These are phyloP conservation scores for Orcinus orca DNA, from an alignment of 2,113 vertebrate species.

Conservation along the genomic window DNA sequence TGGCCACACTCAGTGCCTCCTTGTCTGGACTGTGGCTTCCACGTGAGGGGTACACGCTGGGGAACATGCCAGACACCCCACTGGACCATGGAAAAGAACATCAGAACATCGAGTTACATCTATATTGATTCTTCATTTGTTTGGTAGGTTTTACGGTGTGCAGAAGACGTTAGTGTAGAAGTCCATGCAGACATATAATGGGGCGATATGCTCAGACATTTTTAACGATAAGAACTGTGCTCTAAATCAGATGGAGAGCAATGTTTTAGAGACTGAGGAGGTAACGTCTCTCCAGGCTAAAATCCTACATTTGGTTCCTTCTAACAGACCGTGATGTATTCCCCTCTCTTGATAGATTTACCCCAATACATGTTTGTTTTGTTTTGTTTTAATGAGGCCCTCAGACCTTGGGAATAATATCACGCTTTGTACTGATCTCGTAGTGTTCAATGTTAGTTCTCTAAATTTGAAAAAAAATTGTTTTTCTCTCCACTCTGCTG, in stretches of 20 bases:
- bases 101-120: not conserved
- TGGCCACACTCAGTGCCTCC: not conserved
- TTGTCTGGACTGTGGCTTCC: not conserved
- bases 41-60: accelerated
- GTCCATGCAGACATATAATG: not conserved
- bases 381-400: not conserved
- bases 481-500: not conserved
- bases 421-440: not conserved
- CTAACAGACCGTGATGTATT: not conserved
- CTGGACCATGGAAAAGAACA: not conserved
- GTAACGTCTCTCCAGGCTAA: not conserved
- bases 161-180: not conserved
- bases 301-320: not conserved
- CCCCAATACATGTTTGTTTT: not conserved
- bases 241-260: not conserved
- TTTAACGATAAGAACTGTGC: not conserved
- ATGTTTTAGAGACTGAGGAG: not conserved
- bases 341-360: not conserved
- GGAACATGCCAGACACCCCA: not conserved
- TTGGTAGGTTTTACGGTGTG: not conserved
- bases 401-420: not conserved
- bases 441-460: not conserved
- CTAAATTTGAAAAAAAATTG: not conserved
- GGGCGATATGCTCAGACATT: not conserved
- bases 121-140: not conserved